Base-by-base conservation (phyloP, 2,113 vertebrate genomes). In the Dasyprocta punctata region DNA sequence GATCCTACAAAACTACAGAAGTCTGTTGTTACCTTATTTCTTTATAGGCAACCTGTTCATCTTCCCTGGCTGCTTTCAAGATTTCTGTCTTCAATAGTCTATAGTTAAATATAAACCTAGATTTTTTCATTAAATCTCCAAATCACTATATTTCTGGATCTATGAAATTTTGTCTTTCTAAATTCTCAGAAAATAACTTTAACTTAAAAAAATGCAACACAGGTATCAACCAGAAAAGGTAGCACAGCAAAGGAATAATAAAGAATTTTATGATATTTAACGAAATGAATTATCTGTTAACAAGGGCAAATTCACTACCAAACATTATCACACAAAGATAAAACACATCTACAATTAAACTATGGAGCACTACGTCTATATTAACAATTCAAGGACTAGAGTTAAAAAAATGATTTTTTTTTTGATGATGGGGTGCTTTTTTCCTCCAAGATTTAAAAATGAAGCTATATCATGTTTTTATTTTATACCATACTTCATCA, bases 161-260 rank as follows among this genome's bases (percentile, higher is more conserved):
- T 94, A 33, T 69, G 2, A 33, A 44, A 65, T 58, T 14, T 92
- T 24, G 10, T 30, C 75, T 84, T 82, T 52, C 71, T 44, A 78
- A 69, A 86, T 58, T 87, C 67, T 90, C n/a, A 88, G 47, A 89
- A 89, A 85, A 61, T 61, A 87, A 71, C 44, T 85, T 11, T 82
- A 83, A 41, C 44, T 86, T 49, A 92, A 78, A 89, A 96, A 93
- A 65, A 82, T 44, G 38, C n/a, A 67, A 75, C 47, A 78, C 14
- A 71, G 41, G 17, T 58, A 65, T 54, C 92, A 81, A 89, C 11
- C 38, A 73, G 60, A 85, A 85, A 94, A 14, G 7, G 10, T 30
- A 63, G 65, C 24, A 75, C 30, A 90, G 54, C 80, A 90, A 77
- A 77, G 63, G 41, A 85, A 52, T 0, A 41, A n/a, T 36, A 77